Conservation (phyloP, 2,113 vertebrate genomes). For the Gavia stellata region DNA sequence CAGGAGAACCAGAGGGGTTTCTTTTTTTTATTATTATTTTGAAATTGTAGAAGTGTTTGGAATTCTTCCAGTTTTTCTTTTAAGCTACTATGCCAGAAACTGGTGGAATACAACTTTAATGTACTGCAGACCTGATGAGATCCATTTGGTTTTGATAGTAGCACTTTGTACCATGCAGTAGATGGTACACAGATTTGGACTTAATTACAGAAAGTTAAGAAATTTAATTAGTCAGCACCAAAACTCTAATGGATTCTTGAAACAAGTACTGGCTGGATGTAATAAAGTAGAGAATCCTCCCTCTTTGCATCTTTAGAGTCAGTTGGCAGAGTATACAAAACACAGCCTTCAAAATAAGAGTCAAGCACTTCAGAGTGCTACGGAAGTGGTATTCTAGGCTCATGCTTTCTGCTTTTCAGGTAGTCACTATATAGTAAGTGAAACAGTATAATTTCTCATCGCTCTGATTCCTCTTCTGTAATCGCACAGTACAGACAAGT, state of each 20-base stretch:
- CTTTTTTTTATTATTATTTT: constrained; percentile 70
- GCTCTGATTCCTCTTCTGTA: background rate
- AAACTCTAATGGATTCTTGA: constrained; percentile 7
- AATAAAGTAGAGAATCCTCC: constrained; percentile 46
- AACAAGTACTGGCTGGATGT: constrained; percentile 2
- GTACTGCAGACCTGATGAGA: constrained; percentile 56
- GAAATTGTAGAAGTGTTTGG: constrained; percentile 61
- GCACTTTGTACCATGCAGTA: background rate
- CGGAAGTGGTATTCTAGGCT: background rate
- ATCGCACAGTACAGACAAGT: background rate
- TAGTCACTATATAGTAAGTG: background rate
- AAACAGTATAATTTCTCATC: background rate
- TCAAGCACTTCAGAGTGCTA: background rate
- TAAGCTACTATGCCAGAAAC: constrained; percentile 59
- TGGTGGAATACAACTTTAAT: constrained; percentile 44
- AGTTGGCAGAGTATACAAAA: background rate
- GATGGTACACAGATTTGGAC: constrained; percentile 16
- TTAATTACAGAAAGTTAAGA: constrained; percentile 25
- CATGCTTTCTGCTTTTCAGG: background rate
- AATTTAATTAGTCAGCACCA: background rate
- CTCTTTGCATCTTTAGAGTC: background rate
- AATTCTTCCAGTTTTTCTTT: constrained; percentile 50
- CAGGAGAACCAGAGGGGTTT: constrained; percentile 49
- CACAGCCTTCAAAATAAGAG: constrained; percentile 48
- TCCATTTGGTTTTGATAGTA: constrained; percentile 49